Percentiles rank a stretch among this genome's conserved stretches.
Conservation (phyloP, 1,140 invertebrate species). For the Phymastichus coffea region DNA sequence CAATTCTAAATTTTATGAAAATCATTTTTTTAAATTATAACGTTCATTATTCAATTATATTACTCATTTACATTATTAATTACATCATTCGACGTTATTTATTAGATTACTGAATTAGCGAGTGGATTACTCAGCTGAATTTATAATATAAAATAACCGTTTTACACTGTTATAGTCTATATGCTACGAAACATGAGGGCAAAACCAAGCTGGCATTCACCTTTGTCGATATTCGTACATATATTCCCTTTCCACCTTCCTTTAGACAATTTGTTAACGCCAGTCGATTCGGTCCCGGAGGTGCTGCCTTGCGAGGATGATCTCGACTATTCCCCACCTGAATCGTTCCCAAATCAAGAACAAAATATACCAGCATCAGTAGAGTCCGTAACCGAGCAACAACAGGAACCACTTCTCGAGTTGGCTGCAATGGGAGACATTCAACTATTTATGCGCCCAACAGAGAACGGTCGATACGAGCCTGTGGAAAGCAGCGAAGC, state of each 20-base stretch:
- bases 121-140: too few species aligned
- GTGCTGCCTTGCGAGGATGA: neutral
- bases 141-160: too few species aligned
- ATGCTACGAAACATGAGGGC: conserved; percentile 18
- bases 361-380: too few species aligned
- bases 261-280: conserved; percentile 34
- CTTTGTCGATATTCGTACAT: conserved; percentile 4
- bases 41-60: neutral
- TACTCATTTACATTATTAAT: neutral
- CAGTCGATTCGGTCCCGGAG: conserved; percentile 28
- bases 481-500: conserved; percentile 54
- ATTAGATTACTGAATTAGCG: conserved; percentile 1
- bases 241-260: conserved; percentile 21
- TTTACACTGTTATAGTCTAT: conserved; percentile 28
- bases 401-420: conserved; percentile 52
- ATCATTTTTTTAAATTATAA: too few species aligned
- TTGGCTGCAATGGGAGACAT: conserved; percentile 54
- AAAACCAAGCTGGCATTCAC: neutral
- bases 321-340: neutral
- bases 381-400: conserved; percentile 28
- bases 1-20: too few species aligned
- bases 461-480: conserved; percentile 55
- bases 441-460: conserved; percentile 56
- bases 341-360: neutral
- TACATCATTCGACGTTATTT: neutral